Conservation (phyloP, 2,113 vertebrate species). For the Candoia aspera region DNA sequence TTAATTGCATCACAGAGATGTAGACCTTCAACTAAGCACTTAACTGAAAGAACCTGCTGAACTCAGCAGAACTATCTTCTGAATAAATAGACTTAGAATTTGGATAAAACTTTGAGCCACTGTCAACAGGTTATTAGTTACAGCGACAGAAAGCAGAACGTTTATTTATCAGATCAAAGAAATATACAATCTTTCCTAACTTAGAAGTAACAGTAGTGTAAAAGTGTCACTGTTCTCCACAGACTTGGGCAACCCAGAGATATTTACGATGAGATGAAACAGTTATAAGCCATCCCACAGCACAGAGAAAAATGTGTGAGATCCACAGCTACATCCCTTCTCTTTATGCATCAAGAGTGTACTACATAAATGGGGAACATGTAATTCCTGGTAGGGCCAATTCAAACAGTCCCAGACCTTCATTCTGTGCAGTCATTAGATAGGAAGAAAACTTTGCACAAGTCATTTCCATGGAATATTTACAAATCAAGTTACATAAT, state of each 20-base stretch:
- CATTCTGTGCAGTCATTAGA: not conserved
- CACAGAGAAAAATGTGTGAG: not conserved
- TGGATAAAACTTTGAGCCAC: not conserved
- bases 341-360: not conserved
- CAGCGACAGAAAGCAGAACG: not conserved
- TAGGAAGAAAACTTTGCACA: not conserved
- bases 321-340: not conserved
- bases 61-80: not conserved
- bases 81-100: not conserved
- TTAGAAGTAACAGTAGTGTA: not conserved
- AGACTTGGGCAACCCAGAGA: not conserved
- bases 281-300: not conserved
- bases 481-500: not conserved
- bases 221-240: not conserved
- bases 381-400: not conserved
- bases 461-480: not conserved
- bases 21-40: not conserved
- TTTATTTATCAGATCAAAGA: not conserved
- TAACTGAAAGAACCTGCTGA: not conserved
- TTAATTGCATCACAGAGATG: no score
- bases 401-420: not conserved
- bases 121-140: not conserved
- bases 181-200: not conserved
- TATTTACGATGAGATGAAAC: not conserved
- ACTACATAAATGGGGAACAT: not conserved